Conservation (phyloP, 2,113 vertebrate species). For the Potamarius usumacintae region DNA sequence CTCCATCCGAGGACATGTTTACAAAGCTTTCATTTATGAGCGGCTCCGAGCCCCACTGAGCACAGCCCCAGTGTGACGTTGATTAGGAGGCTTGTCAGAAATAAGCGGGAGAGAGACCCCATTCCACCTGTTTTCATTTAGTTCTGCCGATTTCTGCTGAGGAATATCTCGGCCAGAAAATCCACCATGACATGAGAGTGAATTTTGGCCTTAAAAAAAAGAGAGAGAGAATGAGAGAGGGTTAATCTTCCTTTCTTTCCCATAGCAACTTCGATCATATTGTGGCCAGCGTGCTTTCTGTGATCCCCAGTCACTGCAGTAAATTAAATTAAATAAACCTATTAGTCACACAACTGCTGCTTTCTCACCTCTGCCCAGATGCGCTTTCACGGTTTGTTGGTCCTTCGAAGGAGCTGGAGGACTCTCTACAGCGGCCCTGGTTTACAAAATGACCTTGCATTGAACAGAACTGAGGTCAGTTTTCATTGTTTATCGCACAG, state of each 20-base stretch:
- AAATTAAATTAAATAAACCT: conserved; percentile 78
- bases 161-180: conserved; percentile 62
- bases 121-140: conserved; percentile 73
- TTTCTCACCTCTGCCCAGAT: conserved; percentile 71
- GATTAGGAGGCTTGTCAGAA: conserved; percentile 69
- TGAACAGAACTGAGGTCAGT: conserved; percentile 53
- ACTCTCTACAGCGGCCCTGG: conserved; percentile 40
- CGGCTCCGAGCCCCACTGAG: conserved; percentile 56
- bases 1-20: conserved; percentile 66
- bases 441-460: conserved; percentile 71
- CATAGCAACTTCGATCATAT: conserved; percentile 66
- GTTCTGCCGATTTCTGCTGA: conserved; percentile 71
- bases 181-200: conserved; percentile 68
- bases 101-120: conserved; percentile 63
- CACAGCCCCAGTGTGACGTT: conserved; percentile 61
- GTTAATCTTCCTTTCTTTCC: conserved; percentile 73
- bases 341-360: conserved; percentile 72
- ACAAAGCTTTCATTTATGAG: conserved; percentile 72
- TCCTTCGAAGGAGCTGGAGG: conserved; percentile 67
- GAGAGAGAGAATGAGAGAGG: conserved; percentile 30
- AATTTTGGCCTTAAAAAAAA: conserved; percentile 60
- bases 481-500: conserved; percentile 68
- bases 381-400: conserved; percentile 71
- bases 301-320: conserved; percentile 62
- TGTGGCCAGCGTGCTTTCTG: conserved; percentile 65